Conservation (phyloP, 1,140 invertebrate species). For the Zaprionus africanus region DNA sequence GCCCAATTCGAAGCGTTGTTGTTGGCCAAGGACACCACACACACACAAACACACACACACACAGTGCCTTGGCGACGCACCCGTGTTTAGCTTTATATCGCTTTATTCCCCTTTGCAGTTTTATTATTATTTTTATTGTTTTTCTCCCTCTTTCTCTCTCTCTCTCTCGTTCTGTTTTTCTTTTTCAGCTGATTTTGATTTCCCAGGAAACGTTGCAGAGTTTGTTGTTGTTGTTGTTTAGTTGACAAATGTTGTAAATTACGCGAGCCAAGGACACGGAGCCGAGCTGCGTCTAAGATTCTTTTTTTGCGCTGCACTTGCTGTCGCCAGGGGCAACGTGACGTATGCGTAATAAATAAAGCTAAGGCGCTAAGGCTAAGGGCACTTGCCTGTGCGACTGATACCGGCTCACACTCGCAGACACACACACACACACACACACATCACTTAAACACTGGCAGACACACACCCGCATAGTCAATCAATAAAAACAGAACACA, state of each 20-base stretch:
- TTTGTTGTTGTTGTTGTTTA: background rate
- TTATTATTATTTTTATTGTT: constrained; percentile 30
- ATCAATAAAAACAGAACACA: constrained; percentile 66
- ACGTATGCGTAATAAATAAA: constrained; percentile 78
- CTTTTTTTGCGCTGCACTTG: constrained; percentile 36
- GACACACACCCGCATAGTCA: constrained; percentile 36
- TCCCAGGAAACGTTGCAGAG: constrained; percentile 42
- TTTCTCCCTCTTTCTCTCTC: background rate
- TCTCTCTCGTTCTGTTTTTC: background rate
- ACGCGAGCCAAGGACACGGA: constrained; percentile 38
- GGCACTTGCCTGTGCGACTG: constrained; percentile 57
- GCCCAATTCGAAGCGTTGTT: constrained; percentile 49
- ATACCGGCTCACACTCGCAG: constrained; percentile 44
- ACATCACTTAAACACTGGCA: background rate
- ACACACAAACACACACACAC: background rate
- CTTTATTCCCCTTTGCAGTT: constrained; percentile 45
- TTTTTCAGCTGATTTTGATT: constrained; percentile 42
- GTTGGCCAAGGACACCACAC: constrained; percentile 58
- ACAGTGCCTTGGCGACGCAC: constrained; percentile 65
- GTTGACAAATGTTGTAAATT: constrained; percentile 37
- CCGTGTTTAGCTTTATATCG: constrained; percentile 60
- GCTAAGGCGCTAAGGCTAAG: constrained; percentile 63
- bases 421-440: constrained; percentile 5
- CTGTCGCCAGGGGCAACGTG: constrained; percentile 52
- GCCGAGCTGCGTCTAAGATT: constrained; percentile 9